Percentiles rank a stretch among this genome's conserved stretches.
These are phyloP conservation scores for Thereva unica DNA, from an alignment of 2,888 invertebrate genomes.

Conservation along the genomic window DNA sequence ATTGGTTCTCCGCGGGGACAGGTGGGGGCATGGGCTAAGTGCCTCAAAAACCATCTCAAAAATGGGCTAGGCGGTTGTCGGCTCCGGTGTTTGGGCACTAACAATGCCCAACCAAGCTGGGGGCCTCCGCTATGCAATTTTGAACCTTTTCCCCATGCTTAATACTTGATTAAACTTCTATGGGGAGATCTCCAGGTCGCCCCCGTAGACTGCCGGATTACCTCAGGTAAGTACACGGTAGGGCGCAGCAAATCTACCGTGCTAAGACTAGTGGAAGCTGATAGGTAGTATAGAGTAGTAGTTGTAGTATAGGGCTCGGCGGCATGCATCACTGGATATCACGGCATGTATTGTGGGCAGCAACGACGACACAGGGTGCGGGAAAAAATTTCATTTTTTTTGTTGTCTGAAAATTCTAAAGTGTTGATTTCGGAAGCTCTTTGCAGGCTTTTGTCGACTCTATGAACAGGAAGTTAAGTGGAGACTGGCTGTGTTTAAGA, in stretches of 20 bases:
- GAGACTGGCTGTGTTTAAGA: slow-evolving; percentile 6
- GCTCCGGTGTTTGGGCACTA: slow-evolving; percentile 20
- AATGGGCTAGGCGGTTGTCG: slow-evolving; percentile 29
- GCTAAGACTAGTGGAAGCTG: slow-evolving; percentile 17
- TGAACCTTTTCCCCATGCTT: slow-evolving; percentile 8
- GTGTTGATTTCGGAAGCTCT: background rate
- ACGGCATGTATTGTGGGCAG: slow-evolving; percentile 1
- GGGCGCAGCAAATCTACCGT: background rate
- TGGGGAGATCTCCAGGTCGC: background rate
- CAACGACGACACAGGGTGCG: background rate
- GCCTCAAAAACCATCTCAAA: slow-evolving; percentile 9
- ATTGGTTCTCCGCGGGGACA: no score
- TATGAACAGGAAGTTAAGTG: slow-evolving; percentile 12
- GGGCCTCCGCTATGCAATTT: slow-evolving; percentile 21
- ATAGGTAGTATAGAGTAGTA: no score
- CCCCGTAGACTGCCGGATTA: background rate
- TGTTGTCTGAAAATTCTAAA: slow-evolving; percentile 17
- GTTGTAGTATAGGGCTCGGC: background rate
- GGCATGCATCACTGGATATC: slow-evolving; percentile 19
- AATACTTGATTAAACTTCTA: slow-evolving; percentile 32
- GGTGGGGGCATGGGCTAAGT: slow-evolving; percentile 9
- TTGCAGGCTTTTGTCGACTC: slow-evolving; percentile 6
- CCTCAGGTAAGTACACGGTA: background rate
- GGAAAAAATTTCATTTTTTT: slow-evolving; percentile 3
- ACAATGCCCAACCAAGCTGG: slow-evolving; percentile 8